phyloP scores from a whole-genome alignment of 2,888 invertebrate genomes.

The Clostera curtula region DNA sequence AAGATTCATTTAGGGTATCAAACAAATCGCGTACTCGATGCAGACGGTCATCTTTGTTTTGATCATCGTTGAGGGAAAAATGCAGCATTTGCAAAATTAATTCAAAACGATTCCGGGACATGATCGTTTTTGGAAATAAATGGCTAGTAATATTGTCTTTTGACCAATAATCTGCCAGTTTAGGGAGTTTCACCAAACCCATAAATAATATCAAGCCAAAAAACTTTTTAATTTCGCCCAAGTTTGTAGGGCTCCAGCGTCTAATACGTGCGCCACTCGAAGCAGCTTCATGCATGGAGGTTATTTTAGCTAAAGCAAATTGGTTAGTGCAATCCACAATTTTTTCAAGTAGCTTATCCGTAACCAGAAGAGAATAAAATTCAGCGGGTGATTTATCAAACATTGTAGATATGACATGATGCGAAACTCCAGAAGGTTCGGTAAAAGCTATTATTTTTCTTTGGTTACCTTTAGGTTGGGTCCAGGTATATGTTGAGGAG shows the following conservation, averaged over 20 bases:
- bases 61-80: slow-evolving; percentile 10
- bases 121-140: slow-evolving; percentile 6
- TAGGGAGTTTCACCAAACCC: slow-evolving; percentile 16
- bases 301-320: too few relatives aligned
- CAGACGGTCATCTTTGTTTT: slow-evolving; percentile 9
- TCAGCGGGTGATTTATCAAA: slow-evolving; percentile 13
- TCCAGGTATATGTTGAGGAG: too few relatives aligned
- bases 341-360: slow-evolving; percentile 15
- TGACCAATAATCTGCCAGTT: slow-evolving; percentile 9
- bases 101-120: slow-evolving; percentile 8
- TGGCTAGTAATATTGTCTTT: slow-evolving; percentile 5
- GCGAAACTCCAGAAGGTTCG: slow-evolving; percentile 18
- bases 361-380: slow-evolving; percentile 18
- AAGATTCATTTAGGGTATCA: slow-evolving; percentile 6
- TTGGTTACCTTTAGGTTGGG: slow-evolving; percentile 21
- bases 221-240: slow-evolving; percentile 13
- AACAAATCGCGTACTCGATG: slow-evolving; percentile 7
- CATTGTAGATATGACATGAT: slow-evolving; percentile 14
- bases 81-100: slow-evolving; percentile 11
- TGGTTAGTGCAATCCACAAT: slow-evolving; percentile 15
- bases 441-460: slow-evolving; percentile 19
- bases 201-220: slow-evolving; percentile 15
- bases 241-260: slow-evolving; percentile 13
- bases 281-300: too few relatives aligned
- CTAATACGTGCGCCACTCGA: too few relatives aligned